A percentile compares a stretch with the other conserved stretches of the same genome.
Evolutionary conservation across 2,113 vertebrate species (phyloP).

Genomic region (Balaeniceps rex): DNA sequence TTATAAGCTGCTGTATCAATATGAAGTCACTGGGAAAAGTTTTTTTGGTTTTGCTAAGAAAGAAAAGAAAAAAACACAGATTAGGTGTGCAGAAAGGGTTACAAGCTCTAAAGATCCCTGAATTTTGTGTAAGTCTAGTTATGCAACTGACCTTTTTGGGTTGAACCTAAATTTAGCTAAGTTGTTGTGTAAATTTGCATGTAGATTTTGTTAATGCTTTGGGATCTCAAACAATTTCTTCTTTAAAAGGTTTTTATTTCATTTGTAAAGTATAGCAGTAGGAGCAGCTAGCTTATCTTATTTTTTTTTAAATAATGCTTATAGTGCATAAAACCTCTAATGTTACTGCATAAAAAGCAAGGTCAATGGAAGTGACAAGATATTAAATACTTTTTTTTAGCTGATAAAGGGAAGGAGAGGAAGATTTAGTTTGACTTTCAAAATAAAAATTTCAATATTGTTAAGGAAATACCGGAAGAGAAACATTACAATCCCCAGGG

Average conservation of each 20-base stretch:
- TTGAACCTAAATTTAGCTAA: neutral
- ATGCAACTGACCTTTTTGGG: neutral
- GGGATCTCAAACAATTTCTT: neutral
- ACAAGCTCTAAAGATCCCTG: neutral
- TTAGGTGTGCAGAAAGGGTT: neutral
- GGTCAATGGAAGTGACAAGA: neutral
- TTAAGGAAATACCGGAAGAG: neutral
- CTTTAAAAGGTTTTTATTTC: neutral
- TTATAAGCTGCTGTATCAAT: neutral
- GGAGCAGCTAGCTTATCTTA: neutral
- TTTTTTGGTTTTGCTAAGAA: neutral
- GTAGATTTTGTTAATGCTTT: neutral
- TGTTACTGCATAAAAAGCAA: neutral
- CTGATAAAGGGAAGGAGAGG: neutral
- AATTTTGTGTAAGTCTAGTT: neutral
- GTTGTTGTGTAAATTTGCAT: neutral
- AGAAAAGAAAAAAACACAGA: neutral
- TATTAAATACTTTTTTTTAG: neutral
- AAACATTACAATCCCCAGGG: neutral
- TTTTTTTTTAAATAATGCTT: neutral
- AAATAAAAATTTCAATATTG: neutral
- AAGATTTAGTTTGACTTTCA: neutral
- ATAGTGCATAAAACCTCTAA: neutral
- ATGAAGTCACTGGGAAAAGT: neutral
- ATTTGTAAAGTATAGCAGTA: neutral